phyloP scores from a whole-genome alignment of 2,888 invertebrate species.

The Anodontia alba region DNA sequence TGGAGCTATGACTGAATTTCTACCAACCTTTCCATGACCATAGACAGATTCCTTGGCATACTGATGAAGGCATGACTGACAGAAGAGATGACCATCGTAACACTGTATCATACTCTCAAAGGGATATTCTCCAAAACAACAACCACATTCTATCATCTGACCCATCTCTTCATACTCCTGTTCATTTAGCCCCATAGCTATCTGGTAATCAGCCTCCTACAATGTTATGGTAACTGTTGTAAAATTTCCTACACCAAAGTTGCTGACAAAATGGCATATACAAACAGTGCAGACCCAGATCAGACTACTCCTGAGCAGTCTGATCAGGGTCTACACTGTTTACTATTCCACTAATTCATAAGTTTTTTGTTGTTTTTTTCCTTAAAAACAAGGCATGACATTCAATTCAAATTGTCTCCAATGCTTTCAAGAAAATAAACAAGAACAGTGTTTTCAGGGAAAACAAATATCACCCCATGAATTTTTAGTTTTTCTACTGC shows the following conservation, averaged over 20 bases:
- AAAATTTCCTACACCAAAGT: too few relatives aligned
- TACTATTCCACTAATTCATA: too few relatives aligned
- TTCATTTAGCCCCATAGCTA: slow-evolving; percentile 71
- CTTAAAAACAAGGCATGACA: too few relatives aligned
- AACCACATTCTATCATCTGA: slow-evolving; percentile 80
- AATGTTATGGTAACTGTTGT: neutral
- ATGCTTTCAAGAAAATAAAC: neutral
- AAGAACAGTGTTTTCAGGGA: too few relatives aligned
- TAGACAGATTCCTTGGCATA: slow-evolving; percentile 79
- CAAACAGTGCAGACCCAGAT: too few relatives aligned
- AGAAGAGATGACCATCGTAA: slow-evolving; percentile 82
- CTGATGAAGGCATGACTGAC: slow-evolving; percentile 74
- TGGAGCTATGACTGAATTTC: too few relatives aligned
- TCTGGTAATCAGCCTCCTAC: slow-evolving; percentile 67
- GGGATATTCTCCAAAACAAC: slow-evolving; percentile 77
- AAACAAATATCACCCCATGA: too few relatives aligned
- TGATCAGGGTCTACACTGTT: too few relatives aligned
- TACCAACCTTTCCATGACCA: slow-evolving; percentile 78
- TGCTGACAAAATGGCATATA: too few relatives aligned
- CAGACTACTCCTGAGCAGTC: too few relatives aligned
- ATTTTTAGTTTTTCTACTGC: too few relatives aligned
- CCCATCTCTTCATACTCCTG: slow-evolving; percentile 73
- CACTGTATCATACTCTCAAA: slow-evolving; percentile 82
- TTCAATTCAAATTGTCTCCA: too few relatives aligned
- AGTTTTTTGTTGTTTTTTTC: neutral